phyloP scores from a whole-genome alignment of 2,797 vertebrate species.

The Neopelma chrysocephalum region DNA sequence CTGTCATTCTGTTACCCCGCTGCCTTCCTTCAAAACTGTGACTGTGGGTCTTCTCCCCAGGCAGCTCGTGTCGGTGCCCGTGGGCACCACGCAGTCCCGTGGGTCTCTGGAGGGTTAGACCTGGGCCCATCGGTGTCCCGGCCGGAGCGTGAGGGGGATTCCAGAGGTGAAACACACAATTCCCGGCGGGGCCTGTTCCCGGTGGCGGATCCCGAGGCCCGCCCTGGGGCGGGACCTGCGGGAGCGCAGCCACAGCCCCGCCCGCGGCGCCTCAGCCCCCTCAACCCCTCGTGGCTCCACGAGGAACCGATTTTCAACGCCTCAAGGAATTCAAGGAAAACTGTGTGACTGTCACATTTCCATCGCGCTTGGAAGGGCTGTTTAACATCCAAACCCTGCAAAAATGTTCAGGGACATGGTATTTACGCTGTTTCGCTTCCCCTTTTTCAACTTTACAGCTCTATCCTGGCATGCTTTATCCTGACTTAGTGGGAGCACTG shows the following conservation, averaged over 20 bases:
- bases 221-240: background rate
- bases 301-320: fast-evolving
- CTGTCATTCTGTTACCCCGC: too few species aligned
- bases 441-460: background rate
- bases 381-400: background rate
- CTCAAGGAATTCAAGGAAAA: background rate
- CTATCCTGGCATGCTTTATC: background rate
- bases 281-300: fast-evolving
- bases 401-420: background rate
- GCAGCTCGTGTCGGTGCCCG: fast-evolving
- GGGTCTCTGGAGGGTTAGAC: background rate
- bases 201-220: background rate
- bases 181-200: background rate
- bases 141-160: background rate
- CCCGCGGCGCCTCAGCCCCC: too few species aligned
- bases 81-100: too few species aligned
- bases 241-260: background rate
- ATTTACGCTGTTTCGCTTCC: background rate
- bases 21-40: background rate
- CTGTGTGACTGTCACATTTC: background rate
- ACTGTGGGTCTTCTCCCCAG: too few species aligned
- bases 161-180: background rate
- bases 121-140: background rate
- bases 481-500: background rate
- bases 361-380: too few species aligned